Conservation (phyloP, 2,113 vertebrate species). For the Nerophis lumbriciformis region DNA sequence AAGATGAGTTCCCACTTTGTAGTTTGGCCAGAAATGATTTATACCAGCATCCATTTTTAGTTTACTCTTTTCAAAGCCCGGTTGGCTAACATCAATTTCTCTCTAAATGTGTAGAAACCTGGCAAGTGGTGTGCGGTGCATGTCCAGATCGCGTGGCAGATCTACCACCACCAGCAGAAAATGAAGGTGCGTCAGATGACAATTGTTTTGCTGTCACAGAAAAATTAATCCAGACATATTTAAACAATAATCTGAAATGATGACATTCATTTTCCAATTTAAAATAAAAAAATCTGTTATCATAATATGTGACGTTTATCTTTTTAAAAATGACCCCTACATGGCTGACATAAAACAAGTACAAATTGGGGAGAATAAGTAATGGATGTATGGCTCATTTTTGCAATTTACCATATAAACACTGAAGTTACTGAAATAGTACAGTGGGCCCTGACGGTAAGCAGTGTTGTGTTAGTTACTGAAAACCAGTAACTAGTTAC, state of each 20-base stretch:
- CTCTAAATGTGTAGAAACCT: slow-evolving; percentile 83
- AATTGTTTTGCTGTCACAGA: slow-evolving; percentile 9
- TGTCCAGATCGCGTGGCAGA: slow-evolving; percentile 99
- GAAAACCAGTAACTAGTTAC: too few relatives aligned
- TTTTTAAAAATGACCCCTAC: too few relatives aligned
- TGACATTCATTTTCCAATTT: background rate
- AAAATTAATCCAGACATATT: background rate
- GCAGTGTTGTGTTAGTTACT: too few relatives aligned
- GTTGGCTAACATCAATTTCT: slow-evolving; percentile 56
- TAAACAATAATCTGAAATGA: background rate
- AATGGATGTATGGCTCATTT: too few relatives aligned
- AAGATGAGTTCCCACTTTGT: slow-evolving; percentile 53
- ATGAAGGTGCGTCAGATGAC: slow-evolving; percentile 84
- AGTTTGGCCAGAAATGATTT: slow-evolving; percentile 61
- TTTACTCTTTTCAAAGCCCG: slow-evolving; percentile 47
- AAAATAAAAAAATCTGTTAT: background rate
- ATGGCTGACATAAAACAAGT: too few relatives aligned
- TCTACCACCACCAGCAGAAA: slow-evolving; percentile 98
- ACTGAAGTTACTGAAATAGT: too few relatives aligned
- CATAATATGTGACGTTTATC: too few relatives aligned
- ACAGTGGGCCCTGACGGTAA: too few relatives aligned
- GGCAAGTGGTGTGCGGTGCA: slow-evolving; percentile 98
- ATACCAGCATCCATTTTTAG: slow-evolving; percentile 54
- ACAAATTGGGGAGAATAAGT: too few relatives aligned
- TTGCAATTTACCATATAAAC: too few relatives aligned